Base-by-base conservation (phyloP, 1,140 invertebrate genomes). In the Lasioglossum baleicum region DNA sequence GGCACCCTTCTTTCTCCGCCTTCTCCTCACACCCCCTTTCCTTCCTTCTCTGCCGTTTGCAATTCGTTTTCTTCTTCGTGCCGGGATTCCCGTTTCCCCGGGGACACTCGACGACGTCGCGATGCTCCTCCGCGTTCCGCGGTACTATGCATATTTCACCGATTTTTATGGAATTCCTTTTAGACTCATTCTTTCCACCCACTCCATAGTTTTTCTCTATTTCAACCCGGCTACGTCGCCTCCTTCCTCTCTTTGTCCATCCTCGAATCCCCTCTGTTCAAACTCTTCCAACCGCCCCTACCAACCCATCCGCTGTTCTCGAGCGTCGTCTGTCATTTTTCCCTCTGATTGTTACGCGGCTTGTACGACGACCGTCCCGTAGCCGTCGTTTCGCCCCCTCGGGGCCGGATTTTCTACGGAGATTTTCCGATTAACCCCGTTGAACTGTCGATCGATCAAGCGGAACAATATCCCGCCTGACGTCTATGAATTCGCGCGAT, bases 71-170 rank as follows among this genome's bases (percentile, higher is more conserved):
- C 83, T 71, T 80, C 75, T 83, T 81, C 83, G 83, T 73, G 86
- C 84, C 70, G 85, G 88, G 89, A 91, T 91, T 91, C 85, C 81
- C 82, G 82, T 87, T 78, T 90, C 89, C 83, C 87, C 64, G 56
- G 89, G 82, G 89, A 91, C 85, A 74, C 85, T 87, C 72, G 70
- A 89, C 82, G 86, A 90, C 84, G 82, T 84, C 75, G 81, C 82
- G 80, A 87, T 86, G 85, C 85, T 85, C 83, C 85, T 88, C 75
- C 84, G 82, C 89, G 84, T 87, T 90, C 82, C 84, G 82, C 83
- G 87, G 81, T 80, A 86, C 88, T 90, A 91, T 91, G 91, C 91
- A 92, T 92, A 92, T 91, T 91, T 92, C 88, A 91, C 90, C 86
- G 85, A 92, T 91, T 91, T 90, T 90, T 90, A 89, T 89, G 86